Evolutionary conservation across 2,888 invertebrate species (phyloP).

Genomic region (Andricus curvator): DNA sequence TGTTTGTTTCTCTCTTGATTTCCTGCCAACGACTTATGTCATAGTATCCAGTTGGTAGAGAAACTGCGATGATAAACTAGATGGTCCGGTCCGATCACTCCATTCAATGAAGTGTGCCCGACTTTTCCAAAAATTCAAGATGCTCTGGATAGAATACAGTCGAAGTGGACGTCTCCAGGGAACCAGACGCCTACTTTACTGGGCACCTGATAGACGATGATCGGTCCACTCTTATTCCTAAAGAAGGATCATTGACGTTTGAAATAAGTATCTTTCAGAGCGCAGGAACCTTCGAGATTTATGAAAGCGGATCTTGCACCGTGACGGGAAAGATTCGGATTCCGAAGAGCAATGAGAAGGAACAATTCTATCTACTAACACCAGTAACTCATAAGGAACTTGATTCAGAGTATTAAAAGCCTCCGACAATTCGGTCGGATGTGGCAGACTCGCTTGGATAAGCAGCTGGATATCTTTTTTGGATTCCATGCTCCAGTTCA

Average conservation of each 20-base stretch:
- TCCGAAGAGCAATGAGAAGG: conserved; percentile 81
- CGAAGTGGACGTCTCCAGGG: conserved; percentile 87
- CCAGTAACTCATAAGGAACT: conserved; percentile 73
- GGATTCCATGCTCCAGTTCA: conserved; percentile 97
- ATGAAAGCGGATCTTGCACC: conserved; percentile 90
- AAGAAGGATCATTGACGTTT: conserved; percentile 89
- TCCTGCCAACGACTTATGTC: too few species aligned
- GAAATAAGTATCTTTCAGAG: conserved; percentile 90
- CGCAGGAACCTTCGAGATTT: conserved; percentile 92
- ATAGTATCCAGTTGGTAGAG: too few species aligned
- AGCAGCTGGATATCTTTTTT: conserved; percentile 97
- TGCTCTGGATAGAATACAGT: conserved; percentile 87
- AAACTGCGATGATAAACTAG: conserved; percentile 49
- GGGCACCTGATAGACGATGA: conserved; percentile 92
- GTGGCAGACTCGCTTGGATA: conserved; percentile 86
- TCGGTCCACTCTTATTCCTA: conserved; percentile 95
- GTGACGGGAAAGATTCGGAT: conserved; percentile 85
- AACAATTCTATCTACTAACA: conserved; percentile 81
- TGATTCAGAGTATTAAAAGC: conserved; percentile 86
- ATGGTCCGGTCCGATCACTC: conserved; percentile 96
- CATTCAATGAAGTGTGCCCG: conserved; percentile 91
- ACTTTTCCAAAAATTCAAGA: conserved; percentile 83
- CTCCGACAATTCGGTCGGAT: conserved; percentile 85
- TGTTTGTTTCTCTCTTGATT: too few species aligned
- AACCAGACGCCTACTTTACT: conserved; percentile 86